Evolutionary conservation across 2,888 invertebrate genomes (phyloP), one percentile per base, ranked within the genome.

Genomic region (Pammene fasciana): DNA sequence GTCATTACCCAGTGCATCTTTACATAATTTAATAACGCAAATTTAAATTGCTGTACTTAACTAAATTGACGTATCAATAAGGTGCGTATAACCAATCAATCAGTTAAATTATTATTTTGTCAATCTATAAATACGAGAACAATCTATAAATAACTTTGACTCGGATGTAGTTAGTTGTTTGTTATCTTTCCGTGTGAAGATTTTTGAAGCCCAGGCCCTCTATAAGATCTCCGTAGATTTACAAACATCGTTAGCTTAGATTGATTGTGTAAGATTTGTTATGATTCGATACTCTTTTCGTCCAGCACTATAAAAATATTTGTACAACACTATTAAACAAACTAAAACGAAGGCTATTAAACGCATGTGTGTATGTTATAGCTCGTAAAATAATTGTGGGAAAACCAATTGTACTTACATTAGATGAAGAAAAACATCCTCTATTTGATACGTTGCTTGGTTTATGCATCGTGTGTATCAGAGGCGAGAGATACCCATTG

Each of bases 231-330:
- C 73, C 74, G 75, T 81, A 77, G 80, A 85, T 89, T 88, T 89
- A 89, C 86, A 84, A 90, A 90, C 82, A 86, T 74, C 78, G 75
- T 76, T 81, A 77, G 80, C 72, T 80, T 86, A 85, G 79, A 78
- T 77, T 82, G 76, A 85, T 86, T 84, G 82, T 81, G 61, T 72
- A 75, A 72, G 68, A 65, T 62, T 73, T 87, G 86, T 89, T 89
- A 83, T 86, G 86, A 82, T 85, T 82, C 75, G 72, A 72, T 74
- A 72, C 75, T 74, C 78, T 80, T 83, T 81, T 79, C 73, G 74
- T 76, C 73, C 75, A 68, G 72, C 83, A 82, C 79, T 79, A 77
- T 79, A 83, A 83, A 83, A 85, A 86, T 87, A 84, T 88, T 86
- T 83, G 82, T 79, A 82, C 74, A 83, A 79, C 41, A 43, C 55